Evolutionary conservation across 2,797 vertebrate species (phyloP).

Genomic region (Distichodus sexfasciatus): DNA sequence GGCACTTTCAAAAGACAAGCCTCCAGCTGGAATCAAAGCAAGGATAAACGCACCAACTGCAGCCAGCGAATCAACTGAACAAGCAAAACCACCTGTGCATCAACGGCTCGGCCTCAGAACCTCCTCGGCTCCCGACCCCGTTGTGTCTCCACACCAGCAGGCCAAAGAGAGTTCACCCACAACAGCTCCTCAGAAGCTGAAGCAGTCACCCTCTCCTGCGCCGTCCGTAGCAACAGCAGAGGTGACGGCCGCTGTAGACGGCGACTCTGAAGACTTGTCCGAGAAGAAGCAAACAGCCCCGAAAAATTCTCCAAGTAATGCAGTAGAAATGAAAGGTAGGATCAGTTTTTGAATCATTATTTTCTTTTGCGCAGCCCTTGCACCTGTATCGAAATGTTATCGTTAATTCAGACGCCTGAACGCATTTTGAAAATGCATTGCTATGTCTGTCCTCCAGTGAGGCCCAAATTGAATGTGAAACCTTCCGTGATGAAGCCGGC

Average conservation of each 20-base stretch:
- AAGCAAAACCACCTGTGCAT: constrained; percentile 35
- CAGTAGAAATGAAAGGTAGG: constrained; percentile 67
- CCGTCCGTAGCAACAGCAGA: constrained; percentile 1
- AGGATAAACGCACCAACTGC: constrained; percentile 29
- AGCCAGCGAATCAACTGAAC: constrained; percentile 26
- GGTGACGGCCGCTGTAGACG: not conserved
- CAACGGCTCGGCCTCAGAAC: constrained; percentile 52
- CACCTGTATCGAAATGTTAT: too few species aligned
- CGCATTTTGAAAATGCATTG: not conserved
- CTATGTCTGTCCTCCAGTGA: constrained; percentile 69
- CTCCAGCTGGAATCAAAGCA: not conserved
- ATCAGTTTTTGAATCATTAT: too few species aligned
- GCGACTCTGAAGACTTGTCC: constrained; percentile 25
- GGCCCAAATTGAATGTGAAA: constrained; percentile 85
- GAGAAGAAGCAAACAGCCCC: constrained; percentile 37
- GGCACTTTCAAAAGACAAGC: constrained; percentile 45
- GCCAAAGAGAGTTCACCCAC: not conserved
- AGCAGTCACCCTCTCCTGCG: not conserved
- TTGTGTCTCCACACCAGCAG: constrained; percentile 17
- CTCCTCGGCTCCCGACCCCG: constrained; percentile 27
- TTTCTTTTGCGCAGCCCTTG: too few species aligned
- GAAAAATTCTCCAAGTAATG: constrained; percentile 53
- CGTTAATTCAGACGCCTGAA: too few species aligned
- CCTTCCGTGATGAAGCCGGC: constrained; percentile 77
- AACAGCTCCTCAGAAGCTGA: constrained; percentile 15